A percentile compares a stretch with the other conserved stretches of the same genome.
Conservation (phyloP, 2,113 vertebrate species). For the Archocentrus centrarchus region DNA sequence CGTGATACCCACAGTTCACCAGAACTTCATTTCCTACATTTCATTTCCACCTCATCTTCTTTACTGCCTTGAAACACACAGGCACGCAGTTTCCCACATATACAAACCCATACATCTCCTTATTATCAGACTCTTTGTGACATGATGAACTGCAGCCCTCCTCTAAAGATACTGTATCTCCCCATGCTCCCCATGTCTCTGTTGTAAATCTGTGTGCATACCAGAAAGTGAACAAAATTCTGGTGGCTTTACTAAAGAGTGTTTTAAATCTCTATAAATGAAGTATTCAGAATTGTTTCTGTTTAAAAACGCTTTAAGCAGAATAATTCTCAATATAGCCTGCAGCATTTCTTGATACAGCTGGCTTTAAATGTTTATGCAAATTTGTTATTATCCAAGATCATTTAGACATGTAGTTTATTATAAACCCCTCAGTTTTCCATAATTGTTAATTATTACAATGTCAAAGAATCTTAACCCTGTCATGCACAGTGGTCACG, state of each 20-base stretch:
- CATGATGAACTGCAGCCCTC: not conserved
- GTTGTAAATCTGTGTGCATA: not conserved
- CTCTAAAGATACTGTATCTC: slow-evolving; percentile 8
- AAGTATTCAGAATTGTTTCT: not conserved
- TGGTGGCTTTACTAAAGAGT: not conserved
- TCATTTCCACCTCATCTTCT: not conserved
- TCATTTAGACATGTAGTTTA: not conserved
- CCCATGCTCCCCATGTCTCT: not conserved
- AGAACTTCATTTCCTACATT: not conserved
- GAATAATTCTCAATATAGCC: not conserved
- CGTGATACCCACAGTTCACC: not conserved
- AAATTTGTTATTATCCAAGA: not conserved
- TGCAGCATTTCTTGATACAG: not conserved
- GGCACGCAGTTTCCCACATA: not conserved
- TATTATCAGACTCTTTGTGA: not conserved
- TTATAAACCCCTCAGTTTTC: not conserved
- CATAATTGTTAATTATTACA: not conserved
- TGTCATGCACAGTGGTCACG: too few species aligned
- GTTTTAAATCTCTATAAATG: not conserved
- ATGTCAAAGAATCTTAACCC: not conserved
- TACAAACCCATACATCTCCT: not conserved
- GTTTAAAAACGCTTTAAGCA: too few species aligned
- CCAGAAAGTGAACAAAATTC: not conserved
- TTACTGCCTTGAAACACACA: not conserved
- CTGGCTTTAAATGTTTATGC: not conserved